These are phyloP conservation scores for Tiliqua scincoides DNA, from an alignment of 2,113 vertebrate genomes.

Conservation along the genomic window DNA sequence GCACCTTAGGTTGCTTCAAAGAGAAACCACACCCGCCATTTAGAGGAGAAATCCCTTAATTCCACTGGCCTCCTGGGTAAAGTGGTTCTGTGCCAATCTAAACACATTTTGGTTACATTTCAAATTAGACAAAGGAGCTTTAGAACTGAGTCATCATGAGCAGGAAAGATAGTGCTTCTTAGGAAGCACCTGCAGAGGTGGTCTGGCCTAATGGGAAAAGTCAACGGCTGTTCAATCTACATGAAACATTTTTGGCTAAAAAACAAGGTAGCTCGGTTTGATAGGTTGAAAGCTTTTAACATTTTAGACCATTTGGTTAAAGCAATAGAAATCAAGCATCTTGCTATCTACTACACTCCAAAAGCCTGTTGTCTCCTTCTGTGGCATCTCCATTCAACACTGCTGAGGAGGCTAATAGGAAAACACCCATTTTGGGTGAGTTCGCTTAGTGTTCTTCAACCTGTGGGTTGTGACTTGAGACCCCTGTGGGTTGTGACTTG, in stretches of 20 bases:
- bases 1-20: background rate
- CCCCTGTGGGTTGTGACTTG: too few relatives aligned
- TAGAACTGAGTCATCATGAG: background rate
- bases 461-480: too few relatives aligned
- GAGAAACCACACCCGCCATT: background rate
- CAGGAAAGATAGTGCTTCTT: background rate
- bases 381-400: background rate
- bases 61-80: background rate
- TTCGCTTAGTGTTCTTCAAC: too few relatives aligned
- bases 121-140: conserved; percentile 12
- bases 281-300: background rate
- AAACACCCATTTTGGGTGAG: background rate
- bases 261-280: background rate
- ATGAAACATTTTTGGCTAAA: background rate
- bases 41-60: background rate
- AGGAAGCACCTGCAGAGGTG: conserved; percentile 22
- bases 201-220: background rate
- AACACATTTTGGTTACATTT: conserved; percentile 1
- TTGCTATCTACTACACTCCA: background rate
- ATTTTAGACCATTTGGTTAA: background rate
- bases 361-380: background rate
- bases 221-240: background rate
- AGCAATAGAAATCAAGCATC: background rate
- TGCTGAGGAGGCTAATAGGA: background rate
- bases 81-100: background rate